Evolutionary conservation across 2,888 invertebrate genomes (phyloP).

Genomic region (Blera fallax): DNA sequence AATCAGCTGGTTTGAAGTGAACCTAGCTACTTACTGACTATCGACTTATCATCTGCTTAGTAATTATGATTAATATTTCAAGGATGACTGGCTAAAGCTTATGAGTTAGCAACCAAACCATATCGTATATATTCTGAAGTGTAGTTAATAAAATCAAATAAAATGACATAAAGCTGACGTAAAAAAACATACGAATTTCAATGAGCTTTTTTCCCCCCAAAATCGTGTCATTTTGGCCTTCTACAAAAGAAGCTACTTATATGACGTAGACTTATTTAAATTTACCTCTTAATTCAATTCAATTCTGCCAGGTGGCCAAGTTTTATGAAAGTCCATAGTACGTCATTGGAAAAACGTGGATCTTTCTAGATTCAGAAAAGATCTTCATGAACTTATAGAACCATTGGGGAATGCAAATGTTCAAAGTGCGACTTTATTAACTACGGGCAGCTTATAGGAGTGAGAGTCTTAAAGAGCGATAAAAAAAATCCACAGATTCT

Average conservation of each 20-base stretch:
- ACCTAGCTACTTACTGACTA: not conserved
- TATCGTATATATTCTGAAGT: not conserved
- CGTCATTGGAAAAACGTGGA: not conserved
- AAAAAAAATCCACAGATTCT: no score
- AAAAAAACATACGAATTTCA: not conserved
- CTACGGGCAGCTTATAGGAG: no score
- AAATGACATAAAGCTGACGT: not conserved
- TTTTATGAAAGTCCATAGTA: not conserved
- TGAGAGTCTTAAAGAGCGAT: no score
- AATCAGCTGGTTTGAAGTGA: not conserved
- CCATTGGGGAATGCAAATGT: no score
- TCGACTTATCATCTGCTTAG: not conserved
- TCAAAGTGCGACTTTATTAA: no score
- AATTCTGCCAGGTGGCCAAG: no score
- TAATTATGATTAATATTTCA: not conserved
- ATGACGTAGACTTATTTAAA: not conserved
- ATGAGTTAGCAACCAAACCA: not conserved
- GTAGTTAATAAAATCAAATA: not conserved
- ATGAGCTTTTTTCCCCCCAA: not conserved
- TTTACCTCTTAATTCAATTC: not conserved
- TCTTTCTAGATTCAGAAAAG: not conserved
- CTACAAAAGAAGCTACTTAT: no score
- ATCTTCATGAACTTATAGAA: no score
- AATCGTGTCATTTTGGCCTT: not conserved
- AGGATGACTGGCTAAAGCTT: not conserved